A percentile compares a stretch with the other conserved stretches of the same genome.
phyloP scores from a whole-genome alignment of 1,140 invertebrate species.

The Drosophila dunni region DNA sequence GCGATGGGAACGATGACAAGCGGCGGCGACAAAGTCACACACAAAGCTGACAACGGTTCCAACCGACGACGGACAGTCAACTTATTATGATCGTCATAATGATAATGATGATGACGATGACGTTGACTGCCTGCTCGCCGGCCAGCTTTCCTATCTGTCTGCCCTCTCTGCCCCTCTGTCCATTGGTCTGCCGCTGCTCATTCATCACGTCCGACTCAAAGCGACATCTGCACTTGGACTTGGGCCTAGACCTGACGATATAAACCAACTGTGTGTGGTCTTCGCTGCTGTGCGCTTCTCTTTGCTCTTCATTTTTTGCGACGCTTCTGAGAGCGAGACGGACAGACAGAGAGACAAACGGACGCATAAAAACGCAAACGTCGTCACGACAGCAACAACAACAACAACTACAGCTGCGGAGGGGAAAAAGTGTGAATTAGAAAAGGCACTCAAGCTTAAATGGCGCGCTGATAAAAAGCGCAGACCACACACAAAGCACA shows the following conservation, averaged over 20 bases:
- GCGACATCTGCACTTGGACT: slow-evolving; percentile 35
- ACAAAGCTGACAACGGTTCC: slow-evolving; percentile 73
- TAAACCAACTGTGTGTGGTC: slow-evolving; percentile 66
- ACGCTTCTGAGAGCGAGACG: slow-evolving; percentile 6
- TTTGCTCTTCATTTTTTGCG: slow-evolving; percentile 21
- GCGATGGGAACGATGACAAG: slow-evolving; percentile 46
- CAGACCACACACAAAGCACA: slow-evolving; percentile 47
- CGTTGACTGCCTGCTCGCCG: slow-evolving; percentile 24
- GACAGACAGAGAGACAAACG: neutral
- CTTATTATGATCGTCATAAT: slow-evolving; percentile 27
- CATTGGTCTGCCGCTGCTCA: slow-evolving; percentile 56
- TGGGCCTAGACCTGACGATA: slow-evolving; percentile 17
- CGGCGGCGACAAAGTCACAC: slow-evolving; percentile 75
- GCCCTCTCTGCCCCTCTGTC: slow-evolving; percentile 32
- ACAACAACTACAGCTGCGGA: neutral
- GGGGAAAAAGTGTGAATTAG: slow-evolving; percentile 76
- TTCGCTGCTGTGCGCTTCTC: slow-evolving; percentile 1
- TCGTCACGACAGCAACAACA: slow-evolving; percentile 34
- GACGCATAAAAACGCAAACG: slow-evolving; percentile 56
- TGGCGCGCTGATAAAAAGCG: slow-evolving; percentile 63
- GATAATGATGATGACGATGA: slow-evolving; percentile 19
- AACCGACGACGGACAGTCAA: slow-evolving; percentile 44
- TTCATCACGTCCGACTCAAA: slow-evolving; percentile 71
- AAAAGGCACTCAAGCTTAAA: slow-evolving; percentile 81
- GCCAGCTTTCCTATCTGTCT: neutral